Evolutionary conservation across 1,140 invertebrate species (phyloP).

Genomic region (Panagrolaimus sp.): DNA sequence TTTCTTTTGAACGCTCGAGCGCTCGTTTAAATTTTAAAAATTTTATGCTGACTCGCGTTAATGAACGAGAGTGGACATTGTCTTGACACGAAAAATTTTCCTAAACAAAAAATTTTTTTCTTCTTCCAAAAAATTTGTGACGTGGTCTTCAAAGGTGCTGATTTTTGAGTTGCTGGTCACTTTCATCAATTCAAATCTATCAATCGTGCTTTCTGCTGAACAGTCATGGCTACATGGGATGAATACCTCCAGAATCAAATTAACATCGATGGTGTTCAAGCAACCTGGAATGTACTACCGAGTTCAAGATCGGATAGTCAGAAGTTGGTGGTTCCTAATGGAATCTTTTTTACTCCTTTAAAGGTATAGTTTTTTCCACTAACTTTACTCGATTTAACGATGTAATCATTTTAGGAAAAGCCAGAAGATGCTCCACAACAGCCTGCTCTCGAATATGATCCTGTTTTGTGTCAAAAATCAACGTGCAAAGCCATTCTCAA

Average conservation of each 20-base stretch:
- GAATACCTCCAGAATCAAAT: slow-evolving; percentile 97
- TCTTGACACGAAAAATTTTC: too few relatives aligned
- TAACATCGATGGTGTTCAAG: slow-evolving; percentile 89
- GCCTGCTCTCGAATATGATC: slow-evolving; percentile 92
- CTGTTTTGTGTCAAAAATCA: slow-evolving; percentile 83
- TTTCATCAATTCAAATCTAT: too few relatives aligned
- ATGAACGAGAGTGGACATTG: too few relatives aligned
- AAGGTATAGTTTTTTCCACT: slow-evolving; percentile 72
- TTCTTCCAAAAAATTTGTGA: too few relatives aligned
- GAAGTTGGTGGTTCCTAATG: slow-evolving; percentile 85
- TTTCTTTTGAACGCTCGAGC: too few relatives aligned
- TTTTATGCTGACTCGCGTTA: too few relatives aligned
- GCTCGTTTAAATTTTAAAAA: too few relatives aligned
- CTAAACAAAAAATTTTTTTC: too few relatives aligned
- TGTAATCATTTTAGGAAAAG: slow-evolving; percentile 47
- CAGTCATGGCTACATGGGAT: slow-evolving; percentile 62
- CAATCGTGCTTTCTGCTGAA: too few relatives aligned
- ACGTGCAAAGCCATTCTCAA: slow-evolving; percentile 92
- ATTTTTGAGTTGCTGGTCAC: too few relatives aligned
- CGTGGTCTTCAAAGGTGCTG: too few relatives aligned
- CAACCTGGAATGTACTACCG: slow-evolving; percentile 99
- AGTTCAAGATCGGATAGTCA: slow-evolving; percentile 77
- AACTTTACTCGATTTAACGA: slow-evolving; percentile 1
- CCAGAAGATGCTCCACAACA: slow-evolving; percentile 67
- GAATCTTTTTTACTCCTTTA: slow-evolving; percentile 86